These are phyloP conservation scores for Pipra filicauda DNA, from an alignment of 2,113 vertebrate species.

Conservation along the genomic window DNA sequence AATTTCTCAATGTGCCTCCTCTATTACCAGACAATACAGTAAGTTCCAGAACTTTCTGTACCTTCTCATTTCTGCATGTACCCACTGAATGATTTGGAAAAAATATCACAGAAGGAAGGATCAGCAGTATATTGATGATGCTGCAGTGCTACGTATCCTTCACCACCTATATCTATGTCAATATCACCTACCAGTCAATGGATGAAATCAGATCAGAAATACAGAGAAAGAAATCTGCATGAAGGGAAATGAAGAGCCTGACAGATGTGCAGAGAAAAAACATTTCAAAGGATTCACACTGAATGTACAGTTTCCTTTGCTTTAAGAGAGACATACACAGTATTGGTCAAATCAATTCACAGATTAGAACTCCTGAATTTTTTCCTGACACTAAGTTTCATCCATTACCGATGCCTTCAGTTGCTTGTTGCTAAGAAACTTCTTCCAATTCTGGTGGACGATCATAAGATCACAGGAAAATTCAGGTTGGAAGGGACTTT, in stretches of 20 bases:
- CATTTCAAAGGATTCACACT: not conserved
- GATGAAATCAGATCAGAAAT: not conserved
- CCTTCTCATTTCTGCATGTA: not conserved
- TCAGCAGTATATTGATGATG: not conserved
- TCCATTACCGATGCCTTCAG: not conserved
- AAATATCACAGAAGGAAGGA: not conserved
- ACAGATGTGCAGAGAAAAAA: not conserved
- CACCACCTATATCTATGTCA: not conserved
- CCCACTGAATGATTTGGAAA: not conserved
- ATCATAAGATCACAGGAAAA: conserved; percentile 24
- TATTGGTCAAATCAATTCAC: not conserved
- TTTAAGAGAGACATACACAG: not conserved
- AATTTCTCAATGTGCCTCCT: not conserved
- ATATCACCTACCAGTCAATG: not conserved
- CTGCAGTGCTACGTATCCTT: not conserved
- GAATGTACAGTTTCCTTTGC: not conserved
- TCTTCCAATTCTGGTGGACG: not conserved
- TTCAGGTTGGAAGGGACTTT: conserved; percentile 7
- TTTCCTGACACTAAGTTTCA: not conserved
- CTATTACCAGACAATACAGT: not conserved
- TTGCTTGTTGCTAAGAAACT: conserved; percentile 55
- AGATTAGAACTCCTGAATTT: not conserved
- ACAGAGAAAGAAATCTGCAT: fast-evolving
- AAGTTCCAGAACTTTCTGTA: not conserved
- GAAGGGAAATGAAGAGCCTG: not conserved